Evolutionary conservation across 1,140 invertebrate genomes (phyloP), one percentile per base, ranked within the genome.

Genomic region (Drosophila ercepeae): DNA sequence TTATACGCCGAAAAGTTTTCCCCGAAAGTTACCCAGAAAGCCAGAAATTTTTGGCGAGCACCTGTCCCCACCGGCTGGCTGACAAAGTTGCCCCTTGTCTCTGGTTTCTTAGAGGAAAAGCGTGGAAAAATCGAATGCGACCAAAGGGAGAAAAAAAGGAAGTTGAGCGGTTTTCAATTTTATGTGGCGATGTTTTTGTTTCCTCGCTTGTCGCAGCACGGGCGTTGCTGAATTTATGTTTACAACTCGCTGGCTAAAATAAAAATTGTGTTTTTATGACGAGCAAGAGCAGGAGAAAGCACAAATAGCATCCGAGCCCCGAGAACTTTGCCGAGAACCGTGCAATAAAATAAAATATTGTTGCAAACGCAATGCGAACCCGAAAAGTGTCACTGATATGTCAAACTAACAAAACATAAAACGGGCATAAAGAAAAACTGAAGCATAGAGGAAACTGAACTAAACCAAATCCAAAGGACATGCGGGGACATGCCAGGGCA

Each of bases 291-390:
- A 19, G 29, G 23, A 16, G 3, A 42, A 18, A 42, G 16, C 46
- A 49, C 54, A 49, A 32, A 42, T 27, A 44, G 52, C 32, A 29
- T 14, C 13, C 16, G 41, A 65, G 55, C 67, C 53, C 18, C 32
- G 46, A 46, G 25, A 71, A 71, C 73, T 72, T 63, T 69, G 21
- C 45, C 54, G 32, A 51, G 81, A 75, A 84, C 45, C 54, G 32
- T 52, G 81, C 81, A 84, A 84, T 88, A 69, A 79, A 86, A 86
- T 88, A 86, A 88, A 81, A 86, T 86, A 88, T 86, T 81, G 82
- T 65, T 81, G 77, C 81, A 81, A 69, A 42, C 60, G 65, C 51
- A 52, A 53, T 57, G 60, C 52, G 74, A 29, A 45, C 55, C 57
- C 60, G 55, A 48, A 81, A 77, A 88, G 42, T 86, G 81, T 82